Evolutionary conservation across 1,140 invertebrate species (phyloP).

Genomic region (Neodiprion pinetum): DNA sequence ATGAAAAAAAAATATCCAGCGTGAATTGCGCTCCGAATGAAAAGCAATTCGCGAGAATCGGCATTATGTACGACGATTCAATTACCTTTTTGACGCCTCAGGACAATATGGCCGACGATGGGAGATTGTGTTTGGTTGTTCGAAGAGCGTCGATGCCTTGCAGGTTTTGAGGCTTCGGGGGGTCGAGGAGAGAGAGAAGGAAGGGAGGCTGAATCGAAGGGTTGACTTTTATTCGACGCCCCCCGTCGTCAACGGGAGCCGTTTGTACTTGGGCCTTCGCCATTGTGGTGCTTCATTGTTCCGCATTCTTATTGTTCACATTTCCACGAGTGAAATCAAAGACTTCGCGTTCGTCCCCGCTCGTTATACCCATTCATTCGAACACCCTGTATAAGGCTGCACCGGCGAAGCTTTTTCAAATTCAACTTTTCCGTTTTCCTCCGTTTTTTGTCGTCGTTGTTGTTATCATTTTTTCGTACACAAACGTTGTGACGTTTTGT

Average conservation of each 20-base stretch:
- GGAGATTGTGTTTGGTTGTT: neutral
- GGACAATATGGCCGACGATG: neutral
- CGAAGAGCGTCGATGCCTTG: neutral
- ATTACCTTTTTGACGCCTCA: neutral
- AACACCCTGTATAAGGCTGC: too few relatives aligned
- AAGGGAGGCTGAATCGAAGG: neutral
- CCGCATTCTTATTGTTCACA: conserved; percentile 5
- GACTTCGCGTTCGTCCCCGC: neutral
- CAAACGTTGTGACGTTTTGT: neutral
- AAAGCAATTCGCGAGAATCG: neutral
- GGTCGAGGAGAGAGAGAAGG: too few relatives aligned
- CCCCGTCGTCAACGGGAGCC: too few relatives aligned
- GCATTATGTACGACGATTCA: neutral
- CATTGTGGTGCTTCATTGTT: conserved; percentile 2
- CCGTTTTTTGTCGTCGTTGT: neutral
- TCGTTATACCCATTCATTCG: too few relatives aligned
- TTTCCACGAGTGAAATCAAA: neutral
- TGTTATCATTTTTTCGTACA: neutral
- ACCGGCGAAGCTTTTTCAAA: neutral
- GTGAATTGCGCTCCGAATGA: neutral
- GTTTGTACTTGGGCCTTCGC: neutral
- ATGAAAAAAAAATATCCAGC: too few relatives aligned
- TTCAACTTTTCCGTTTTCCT: neutral
- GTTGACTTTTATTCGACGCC: conserved; percentile 5
- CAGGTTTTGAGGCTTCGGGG: neutral